phyloP scores from a whole-genome alignment of 2,113 vertebrate genomes.

The Azemiops feae region DNA sequence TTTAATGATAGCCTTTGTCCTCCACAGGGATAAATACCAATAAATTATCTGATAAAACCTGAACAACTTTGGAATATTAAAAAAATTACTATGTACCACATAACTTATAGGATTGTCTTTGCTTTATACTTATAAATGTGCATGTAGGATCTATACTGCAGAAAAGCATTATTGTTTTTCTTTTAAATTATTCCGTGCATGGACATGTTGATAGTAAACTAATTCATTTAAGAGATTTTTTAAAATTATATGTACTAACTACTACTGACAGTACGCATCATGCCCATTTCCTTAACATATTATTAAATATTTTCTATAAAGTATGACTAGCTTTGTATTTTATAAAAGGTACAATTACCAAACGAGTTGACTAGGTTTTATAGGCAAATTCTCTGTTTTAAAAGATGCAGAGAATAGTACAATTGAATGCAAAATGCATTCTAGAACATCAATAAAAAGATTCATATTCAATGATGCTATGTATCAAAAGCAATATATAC shows the following conservation, averaged over 20 bases:
- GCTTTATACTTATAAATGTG: conserved; percentile 25
- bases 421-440: not conserved
- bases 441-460: not conserved
- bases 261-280: conserved; percentile 26
- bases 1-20: not conserved
- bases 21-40: not conserved
- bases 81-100: not conserved
- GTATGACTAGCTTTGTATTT: conserved; percentile 40
- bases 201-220: conserved; percentile 14
- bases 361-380: conserved; percentile 37
- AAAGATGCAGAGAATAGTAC: not conserved
- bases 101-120: conserved; percentile 26
- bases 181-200: not conserved
- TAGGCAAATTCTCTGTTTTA: conserved; percentile 23
- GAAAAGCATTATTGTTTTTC: conserved; percentile 33
- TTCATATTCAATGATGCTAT: fast-evolving
- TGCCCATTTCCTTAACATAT: conserved; percentile 46
- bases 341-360: conserved; percentile 24
- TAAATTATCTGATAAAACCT: not conserved
- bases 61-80: not conserved
- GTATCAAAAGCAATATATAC: not conserved
- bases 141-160: conserved; percentile 16
- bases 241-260: conserved; percentile 24
- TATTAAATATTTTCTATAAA: conserved; percentile 46
- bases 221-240: conserved; percentile 32